phyloP scores from a whole-genome alignment of 1,140 invertebrate genomes.

The Schmidtea mediterranea region DNA sequence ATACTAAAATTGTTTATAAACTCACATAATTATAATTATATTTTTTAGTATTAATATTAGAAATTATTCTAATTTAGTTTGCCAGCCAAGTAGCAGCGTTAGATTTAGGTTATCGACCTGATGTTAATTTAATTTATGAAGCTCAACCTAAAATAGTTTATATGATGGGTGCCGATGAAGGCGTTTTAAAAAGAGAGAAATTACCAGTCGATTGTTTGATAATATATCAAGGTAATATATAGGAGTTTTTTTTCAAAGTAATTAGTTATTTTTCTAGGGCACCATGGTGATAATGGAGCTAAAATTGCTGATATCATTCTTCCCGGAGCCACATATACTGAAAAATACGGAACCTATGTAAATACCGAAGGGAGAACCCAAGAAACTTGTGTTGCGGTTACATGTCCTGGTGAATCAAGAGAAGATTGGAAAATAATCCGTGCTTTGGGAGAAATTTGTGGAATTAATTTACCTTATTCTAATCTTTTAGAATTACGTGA shows the following conservation, averaged over 20 bases:
- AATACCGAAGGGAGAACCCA: slow-evolving; percentile 93
- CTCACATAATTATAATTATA: no score
- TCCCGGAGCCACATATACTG: slow-evolving; percentile 83
- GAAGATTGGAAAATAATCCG: slow-evolving; percentile 95
- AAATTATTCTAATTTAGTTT: slow-evolving; percentile 13
- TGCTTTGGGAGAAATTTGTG: slow-evolving; percentile 51
- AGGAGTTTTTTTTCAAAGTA: not conserved
- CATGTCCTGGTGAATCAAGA: slow-evolving; percentile 64
- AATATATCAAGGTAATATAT: slow-evolving; percentile 68
- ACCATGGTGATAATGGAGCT: slow-evolving; percentile 79
- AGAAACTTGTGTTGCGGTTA: slow-evolving; percentile 60
- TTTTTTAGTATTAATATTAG: no score
- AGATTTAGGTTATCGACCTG: slow-evolving; percentile 67
- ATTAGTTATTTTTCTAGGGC: slow-evolving; percentile 35
- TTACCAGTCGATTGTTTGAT: slow-evolving; percentile 54
- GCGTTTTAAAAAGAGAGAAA: slow-evolving; percentile 43
- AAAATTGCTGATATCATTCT: slow-evolving; percentile 67
- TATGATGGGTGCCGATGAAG: slow-evolving; percentile 69
- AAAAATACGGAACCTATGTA: slow-evolving; percentile 80
- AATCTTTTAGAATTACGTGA: slow-evolving; percentile 50
- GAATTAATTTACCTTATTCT: slow-evolving; percentile 58
- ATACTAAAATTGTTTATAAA: no score
- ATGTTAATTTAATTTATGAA: slow-evolving; percentile 40
- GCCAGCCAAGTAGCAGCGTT: slow-evolving; percentile 64
- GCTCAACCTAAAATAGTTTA: slow-evolving; percentile 50